These are phyloP conservation scores for Zapornia atra DNA, from an alignment of 2,113 vertebrate genomes.

Conservation along the genomic window DNA sequence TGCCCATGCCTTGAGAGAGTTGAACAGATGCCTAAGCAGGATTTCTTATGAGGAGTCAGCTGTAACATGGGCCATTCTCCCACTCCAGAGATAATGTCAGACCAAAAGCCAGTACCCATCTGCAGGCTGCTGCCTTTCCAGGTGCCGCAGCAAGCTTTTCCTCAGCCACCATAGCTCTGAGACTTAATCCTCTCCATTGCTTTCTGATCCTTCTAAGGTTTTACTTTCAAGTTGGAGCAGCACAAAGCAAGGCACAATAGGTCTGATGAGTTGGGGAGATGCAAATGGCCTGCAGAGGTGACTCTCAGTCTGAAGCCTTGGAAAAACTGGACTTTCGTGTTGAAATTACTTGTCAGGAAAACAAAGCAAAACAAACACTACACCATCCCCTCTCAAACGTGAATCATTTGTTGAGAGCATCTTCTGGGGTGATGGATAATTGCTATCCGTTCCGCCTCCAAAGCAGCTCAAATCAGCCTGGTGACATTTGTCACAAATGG, in stretches of 20 bases:
- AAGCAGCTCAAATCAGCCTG: slow-evolving; percentile 47
- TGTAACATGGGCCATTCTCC: background rate
- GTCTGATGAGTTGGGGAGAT: background rate
- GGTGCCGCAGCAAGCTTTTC: background rate
- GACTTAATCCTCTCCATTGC: background rate
- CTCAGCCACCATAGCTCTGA: background rate
- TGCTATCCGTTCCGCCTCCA: background rate
- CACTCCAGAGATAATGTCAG: background rate
- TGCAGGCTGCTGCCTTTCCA: background rate
- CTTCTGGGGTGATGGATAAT: background rate
- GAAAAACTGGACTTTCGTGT: background rate
- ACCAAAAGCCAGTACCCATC: background rate
- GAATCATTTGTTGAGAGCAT: background rate
- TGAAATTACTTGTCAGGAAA: background rate
- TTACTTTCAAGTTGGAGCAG: background rate
- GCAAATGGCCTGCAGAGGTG: background rate
- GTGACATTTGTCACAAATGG: slow-evolving; percentile 53
- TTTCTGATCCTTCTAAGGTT: background rate
- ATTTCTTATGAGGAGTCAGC: background rate
- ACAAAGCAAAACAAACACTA: background rate
- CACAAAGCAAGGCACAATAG: background rate
- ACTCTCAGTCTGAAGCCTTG: background rate
- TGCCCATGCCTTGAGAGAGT: too few relatives aligned
- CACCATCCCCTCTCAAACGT: background rate
- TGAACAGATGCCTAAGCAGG: background rate